Evolutionary conservation across 1,140 invertebrate species (phyloP), one percentile per base, ranked within the genome.

Genomic region (Drosophila kanapiae): DNA sequence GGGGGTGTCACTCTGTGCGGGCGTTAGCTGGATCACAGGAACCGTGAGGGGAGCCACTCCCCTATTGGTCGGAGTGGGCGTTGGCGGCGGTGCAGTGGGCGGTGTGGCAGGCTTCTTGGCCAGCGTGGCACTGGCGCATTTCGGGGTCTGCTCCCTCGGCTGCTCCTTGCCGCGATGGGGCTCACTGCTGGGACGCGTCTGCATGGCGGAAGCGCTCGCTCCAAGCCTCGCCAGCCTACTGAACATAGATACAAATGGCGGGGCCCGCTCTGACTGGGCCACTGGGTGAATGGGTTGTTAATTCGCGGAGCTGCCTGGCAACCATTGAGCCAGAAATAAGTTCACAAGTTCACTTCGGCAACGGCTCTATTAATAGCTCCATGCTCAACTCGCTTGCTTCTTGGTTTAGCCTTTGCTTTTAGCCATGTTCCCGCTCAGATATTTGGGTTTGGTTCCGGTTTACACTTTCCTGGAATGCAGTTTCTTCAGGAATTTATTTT

Each of bases 291-390:
- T 49, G 69, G 69, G 42, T 74, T 90, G 86, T 90, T 90, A 84
- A 80, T 88, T 81, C 61, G 75, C 45, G 64, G 67, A 45, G 75
- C 70, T 88, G 64, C 85, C 54, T 88, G 84, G 84, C 84, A 88
- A 88, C 84, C 84, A 75, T 70, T 81, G 85, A 80, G 84, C 85
- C 85, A 80, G 80, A 74, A 74, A 84, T 80, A 80, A 90, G 84
- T 87, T 88, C 84, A 87, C 82, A 87, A 84, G 77, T 88, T 88
- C 85, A 84, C 77, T 80, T 81, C 68, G 48, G 48, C 67, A 85
- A 90, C 85, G 86, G 84, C 81, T 90, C 85, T 90, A 90, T 90
- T 90, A 90, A 90, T 90, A 90, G 85, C 54, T 54, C 70, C 80
- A 74, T 70, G 76, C 78, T 75, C 69, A 57, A 74, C 68, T 45